Conservation (phyloP, 2,113 vertebrate genomes). For the Lagopus muta region DNA sequence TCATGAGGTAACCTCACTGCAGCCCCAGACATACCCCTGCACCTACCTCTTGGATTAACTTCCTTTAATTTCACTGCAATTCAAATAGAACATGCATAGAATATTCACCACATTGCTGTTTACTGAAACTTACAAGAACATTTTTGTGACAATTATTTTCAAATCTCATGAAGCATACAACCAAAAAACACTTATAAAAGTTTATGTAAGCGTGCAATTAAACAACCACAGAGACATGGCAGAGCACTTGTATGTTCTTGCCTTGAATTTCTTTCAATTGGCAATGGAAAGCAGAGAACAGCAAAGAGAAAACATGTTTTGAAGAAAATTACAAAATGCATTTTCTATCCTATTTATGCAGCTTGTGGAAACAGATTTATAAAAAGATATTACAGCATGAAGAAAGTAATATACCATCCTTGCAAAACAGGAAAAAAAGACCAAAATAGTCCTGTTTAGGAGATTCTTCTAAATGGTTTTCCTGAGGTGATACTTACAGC, state of each 20-base stretch:
- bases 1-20: background rate
- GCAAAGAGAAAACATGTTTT: background rate
- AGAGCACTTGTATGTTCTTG: background rate
- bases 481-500: background rate
- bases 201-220: background rate
- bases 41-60: background rate
- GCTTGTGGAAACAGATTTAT: background rate
- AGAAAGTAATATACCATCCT: background rate
- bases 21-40: background rate
- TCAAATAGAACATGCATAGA: background rate
- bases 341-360: background rate
- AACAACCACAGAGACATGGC: background rate
- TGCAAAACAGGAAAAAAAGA: background rate
- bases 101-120: background rate
- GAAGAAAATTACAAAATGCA: background rate
- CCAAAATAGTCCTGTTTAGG: background rate
- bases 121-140: background rate
- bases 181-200: background rate
- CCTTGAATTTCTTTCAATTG: background rate
- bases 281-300: background rate
- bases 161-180: background rate
- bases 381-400: background rate
- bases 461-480: background rate
- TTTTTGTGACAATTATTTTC: background rate
- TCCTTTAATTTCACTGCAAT: background rate